Evolutionary conservation across 1,140 invertebrate species (phyloP), one percentile per base, ranked within the genome.

Genomic region (Dreissena polymorpha): DNA sequence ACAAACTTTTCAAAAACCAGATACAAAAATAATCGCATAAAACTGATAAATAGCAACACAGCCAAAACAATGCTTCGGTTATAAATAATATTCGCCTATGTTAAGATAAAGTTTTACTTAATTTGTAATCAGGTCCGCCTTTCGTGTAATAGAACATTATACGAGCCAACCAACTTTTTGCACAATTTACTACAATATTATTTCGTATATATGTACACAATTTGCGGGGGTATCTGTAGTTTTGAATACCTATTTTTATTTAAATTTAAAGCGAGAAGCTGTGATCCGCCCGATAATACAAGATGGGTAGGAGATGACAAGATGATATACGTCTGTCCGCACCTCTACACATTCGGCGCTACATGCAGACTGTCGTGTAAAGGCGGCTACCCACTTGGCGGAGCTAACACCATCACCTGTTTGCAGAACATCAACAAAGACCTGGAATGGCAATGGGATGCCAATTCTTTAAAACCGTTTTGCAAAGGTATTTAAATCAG

Each of bases 401-500:
- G 77, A 68, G 77, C 51, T 0, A 21, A 57, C 21, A 71, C 1
- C 49, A 80, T 80, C 13, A 65, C 60, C 23, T 80, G 77, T 53
- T n/a, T 39, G 21, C 21, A 18, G 0, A 49, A 67, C 25, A 49
- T 2, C 0, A 63, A 70, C 18, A 71, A 25, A 39, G 60, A 49
- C 0, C 23, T 80, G 12, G 49, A 57, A n/a, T 80, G 77, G 77
- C 55, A 10, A 27, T 80, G 77, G 77, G 51, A 80, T 0, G 10
- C 12, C 0, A 51, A 6, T 49, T 65, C 7, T 0, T 53, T 80
- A 10, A 21, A 49, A 49, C 77, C 77, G 7, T 80, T 63, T 14
- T 80, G 77, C 67, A 80, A 71, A 80, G 77, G 77, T 39, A 39
- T n/a, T n/a, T n/a, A n/a, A n/a, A n/a, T n/a, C n/a, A n/a, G n/a